Base-by-base conservation (phyloP, 2,797 vertebrate species). In the Adelosebastes latens region DNA sequence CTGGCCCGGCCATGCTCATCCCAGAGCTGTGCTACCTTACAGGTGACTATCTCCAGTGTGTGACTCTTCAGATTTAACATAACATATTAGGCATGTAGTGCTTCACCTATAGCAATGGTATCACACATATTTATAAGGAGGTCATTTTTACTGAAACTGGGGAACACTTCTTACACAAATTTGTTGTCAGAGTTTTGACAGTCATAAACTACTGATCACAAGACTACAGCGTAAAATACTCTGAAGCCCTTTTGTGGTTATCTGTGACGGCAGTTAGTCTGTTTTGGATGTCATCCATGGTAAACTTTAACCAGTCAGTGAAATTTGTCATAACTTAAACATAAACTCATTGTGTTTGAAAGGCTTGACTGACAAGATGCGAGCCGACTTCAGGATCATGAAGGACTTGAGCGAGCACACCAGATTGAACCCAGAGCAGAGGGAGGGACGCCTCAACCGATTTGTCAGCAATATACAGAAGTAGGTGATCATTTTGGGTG, bases 11-110 rank as follows among this genome's bases (percentile, higher is more conserved):
- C 25, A 86, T 97, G 93, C 96, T 99, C 2, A 90, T 99, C 61
- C 98, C 98, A 2, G 98, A 99, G 79, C 95, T 99, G 67, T 99
- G 98, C 95, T 98, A 96, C 80, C 94, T 99, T 2, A 99, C 98
- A 94, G 98, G 98, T 94, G 95, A 91, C 16, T 13, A 6, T 14
- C n/a, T 32, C 2, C 24, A 5, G 2, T 75, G 34, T 46, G 6
- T 13, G 46, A 52, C 49, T 52, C 6, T 55, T 68, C 8, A 63
- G 1, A 5, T 3, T 42, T 46, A 46, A 18, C 42, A 46, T 18
- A 46, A 12, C 3, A 58, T 59, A 25, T 34, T 2, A 32, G 3
- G 46, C 1, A 22, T 59, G 11, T 24, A 22, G 42, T 46, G 25
- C 6, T 29, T 42, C 4, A 18, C 16, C 36, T 18, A 5, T 16